Evolutionary conservation across 2,797 vertebrate species (phyloP).

Genomic region (Molossus alvarezi): DNA sequence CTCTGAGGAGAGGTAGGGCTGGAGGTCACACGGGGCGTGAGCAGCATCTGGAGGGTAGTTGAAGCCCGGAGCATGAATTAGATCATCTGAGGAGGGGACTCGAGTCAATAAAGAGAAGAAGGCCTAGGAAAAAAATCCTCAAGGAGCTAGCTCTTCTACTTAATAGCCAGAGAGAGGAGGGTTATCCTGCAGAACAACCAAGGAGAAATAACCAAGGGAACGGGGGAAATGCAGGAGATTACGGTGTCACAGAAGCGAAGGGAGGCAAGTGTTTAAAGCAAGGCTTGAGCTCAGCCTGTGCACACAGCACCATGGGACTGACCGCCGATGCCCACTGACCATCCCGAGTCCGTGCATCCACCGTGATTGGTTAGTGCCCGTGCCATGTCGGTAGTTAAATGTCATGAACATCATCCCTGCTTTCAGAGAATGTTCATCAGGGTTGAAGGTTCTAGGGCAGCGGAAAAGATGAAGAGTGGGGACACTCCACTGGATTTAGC

Average conservation of each 20-base stretch:
- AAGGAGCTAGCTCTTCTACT: neutral
- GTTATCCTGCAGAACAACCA: neutral
- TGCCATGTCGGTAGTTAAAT: neutral
- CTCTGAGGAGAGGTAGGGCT: neutral
- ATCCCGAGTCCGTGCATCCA: neutral
- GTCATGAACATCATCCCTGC: neutral
- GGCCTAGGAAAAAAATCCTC: neutral
- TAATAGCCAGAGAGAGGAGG: neutral
- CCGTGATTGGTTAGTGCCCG: neutral
- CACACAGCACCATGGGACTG: neutral
- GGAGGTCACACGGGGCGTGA: neutral
- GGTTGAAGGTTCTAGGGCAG: neutral
- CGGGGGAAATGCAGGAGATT: accelerated
- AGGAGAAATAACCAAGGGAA: neutral
- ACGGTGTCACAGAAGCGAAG: neutral
- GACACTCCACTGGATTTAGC: neutral
- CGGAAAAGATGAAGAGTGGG: neutral
- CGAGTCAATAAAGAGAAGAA: neutral
- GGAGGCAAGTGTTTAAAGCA: neutral
- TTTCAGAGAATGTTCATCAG: neutral
- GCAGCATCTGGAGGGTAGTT: neutral
- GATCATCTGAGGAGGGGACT: neutral
- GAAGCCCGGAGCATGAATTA: neutral
- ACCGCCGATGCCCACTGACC: accelerated
- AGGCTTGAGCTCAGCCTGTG: neutral